These are phyloP conservation scores for Saimiri boliviensis DNA, from an alignment of 2,113 vertebrate species.

Conservation along the genomic window DNA sequence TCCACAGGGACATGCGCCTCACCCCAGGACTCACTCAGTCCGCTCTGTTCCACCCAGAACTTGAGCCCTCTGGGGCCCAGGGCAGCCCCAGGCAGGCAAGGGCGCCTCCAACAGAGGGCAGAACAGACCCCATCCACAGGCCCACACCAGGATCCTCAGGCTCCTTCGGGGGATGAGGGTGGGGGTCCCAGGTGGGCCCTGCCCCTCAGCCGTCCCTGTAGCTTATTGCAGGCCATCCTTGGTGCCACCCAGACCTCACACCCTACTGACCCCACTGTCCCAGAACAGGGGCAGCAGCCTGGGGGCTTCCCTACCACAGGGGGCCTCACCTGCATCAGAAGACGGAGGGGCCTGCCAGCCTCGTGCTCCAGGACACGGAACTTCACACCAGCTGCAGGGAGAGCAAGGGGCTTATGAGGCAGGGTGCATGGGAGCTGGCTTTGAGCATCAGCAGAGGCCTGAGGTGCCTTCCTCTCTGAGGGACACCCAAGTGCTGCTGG, in stretches of 20 bases:
- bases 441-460: neutral
- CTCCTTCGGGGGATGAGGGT: neutral
- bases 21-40: neutral
- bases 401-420: neutral
- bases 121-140: neutral
- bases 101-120: neutral
- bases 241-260: neutral
- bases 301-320: fast-evolving
- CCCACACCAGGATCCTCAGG: neutral
- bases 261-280: neutral
- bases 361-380: constrained; percentile 92
- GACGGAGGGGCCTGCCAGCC: constrained; percentile 90
- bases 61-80: neutral
- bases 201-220: neutral
- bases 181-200: neutral
- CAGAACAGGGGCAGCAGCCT: neutral
- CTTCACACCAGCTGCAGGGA: constrained; percentile 93
- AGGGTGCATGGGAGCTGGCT: fast-evolving
- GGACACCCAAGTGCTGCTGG: neutral
- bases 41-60: neutral
- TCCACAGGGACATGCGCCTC: neutral
- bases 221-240: neutral
- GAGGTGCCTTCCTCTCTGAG: neutral
- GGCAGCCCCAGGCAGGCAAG: neutral
- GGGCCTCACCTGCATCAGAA: constrained; percentile 95